A percentile compares a stretch with the other conserved stretches of the same genome.
Conservation (phyloP, 2,797 vertebrate genomes). For the Hoplostethus mediterraneus region DNA sequence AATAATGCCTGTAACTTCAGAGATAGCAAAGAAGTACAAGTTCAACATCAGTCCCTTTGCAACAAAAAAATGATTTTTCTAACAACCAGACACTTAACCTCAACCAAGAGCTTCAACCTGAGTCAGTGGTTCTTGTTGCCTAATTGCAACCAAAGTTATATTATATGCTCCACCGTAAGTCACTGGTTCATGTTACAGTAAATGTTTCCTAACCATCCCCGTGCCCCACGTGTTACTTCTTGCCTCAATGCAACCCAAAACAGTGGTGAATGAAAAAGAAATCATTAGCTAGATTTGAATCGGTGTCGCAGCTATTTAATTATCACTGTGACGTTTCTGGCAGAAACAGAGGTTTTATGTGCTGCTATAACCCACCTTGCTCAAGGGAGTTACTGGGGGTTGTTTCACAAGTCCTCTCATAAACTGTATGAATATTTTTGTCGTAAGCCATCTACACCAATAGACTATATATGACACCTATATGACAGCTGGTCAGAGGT, state of each 20-base stretch:
- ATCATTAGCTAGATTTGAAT: too few species aligned
- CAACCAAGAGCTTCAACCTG: background rate
- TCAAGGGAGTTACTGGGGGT: background rate
- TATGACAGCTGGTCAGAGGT: conserved; percentile 10
- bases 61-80: conserved; percentile 32
- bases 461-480: conserved; percentile 5
- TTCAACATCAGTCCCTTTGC: conserved; percentile 29
- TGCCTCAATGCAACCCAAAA: background rate
- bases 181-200: background rate
- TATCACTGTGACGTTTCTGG: background rate
- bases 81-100: conserved; percentile 2
- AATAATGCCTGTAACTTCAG: background rate
- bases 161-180: background rate
- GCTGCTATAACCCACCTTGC: background rate
- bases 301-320: background rate
- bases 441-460: conserved; percentile 6
- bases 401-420: background rate
- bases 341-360: background rate
- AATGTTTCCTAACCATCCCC: background rate
- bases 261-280: too few species aligned
- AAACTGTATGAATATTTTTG: background rate
- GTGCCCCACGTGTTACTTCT: background rate
- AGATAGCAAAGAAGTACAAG: background rate
- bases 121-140: conserved; percentile 32
- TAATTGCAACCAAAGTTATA: conserved; percentile 40